phyloP scores from a whole-genome alignment of 2,888 invertebrate species.

The Calameuta pallipes region DNA sequence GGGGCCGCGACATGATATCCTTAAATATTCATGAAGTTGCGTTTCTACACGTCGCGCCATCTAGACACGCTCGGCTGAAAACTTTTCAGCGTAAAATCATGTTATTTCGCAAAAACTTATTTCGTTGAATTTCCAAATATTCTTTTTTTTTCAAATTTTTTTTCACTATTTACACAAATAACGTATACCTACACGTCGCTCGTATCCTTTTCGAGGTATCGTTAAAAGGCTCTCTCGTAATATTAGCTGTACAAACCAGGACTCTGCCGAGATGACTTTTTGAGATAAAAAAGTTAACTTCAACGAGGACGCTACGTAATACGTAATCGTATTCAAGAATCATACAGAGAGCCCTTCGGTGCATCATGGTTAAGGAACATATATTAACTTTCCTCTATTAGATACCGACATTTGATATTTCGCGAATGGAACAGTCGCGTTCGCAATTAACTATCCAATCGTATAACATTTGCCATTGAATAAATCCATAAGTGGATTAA shows the following conservation, averaged over 20 bases:
- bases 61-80: constrained; percentile 2
- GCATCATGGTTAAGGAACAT: neutral
- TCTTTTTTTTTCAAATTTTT: no score
- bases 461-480: neutral
- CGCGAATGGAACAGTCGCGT: neutral
- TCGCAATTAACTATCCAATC: neutral
- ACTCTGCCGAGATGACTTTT: neutral
- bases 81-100: neutral
- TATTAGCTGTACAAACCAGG: neutral
- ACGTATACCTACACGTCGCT: neutral
- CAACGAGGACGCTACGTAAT: neutral
- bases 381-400: neutral
- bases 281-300: neutral
- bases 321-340: neutral
- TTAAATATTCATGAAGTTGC: neutral
- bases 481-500: neutral
- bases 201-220: neutral
- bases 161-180: neutral
- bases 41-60: neutral
- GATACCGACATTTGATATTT: neutral
- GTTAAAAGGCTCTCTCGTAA: neutral
- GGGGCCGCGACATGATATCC: neutral
- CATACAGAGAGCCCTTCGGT: neutral
- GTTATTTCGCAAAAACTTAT: no score
- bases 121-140: no score